These are phyloP conservation scores for Cheumatopsyche charites DNA, from an alignment of 1,140 invertebrate genomes.

Conservation along the genomic window DNA sequence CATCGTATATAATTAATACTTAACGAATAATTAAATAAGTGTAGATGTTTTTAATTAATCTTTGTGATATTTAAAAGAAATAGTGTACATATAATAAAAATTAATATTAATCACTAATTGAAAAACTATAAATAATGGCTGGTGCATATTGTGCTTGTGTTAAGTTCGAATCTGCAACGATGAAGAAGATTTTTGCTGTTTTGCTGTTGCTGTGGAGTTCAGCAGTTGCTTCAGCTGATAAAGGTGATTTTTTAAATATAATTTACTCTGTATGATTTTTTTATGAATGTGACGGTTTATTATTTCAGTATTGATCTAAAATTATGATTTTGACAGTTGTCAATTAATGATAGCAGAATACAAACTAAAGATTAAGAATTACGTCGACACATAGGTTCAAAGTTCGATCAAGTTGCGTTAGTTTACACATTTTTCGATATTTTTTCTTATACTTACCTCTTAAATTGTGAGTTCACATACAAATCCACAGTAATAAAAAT, in stretches of 20 bases:
- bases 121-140: constrained; percentile 17
- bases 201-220: constrained; percentile 26
- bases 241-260: constrained; percentile 20
- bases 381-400: too few species aligned
- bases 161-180: constrained; percentile 9
- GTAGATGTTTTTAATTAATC: background rate
- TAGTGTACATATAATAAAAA: constrained; percentile 10
- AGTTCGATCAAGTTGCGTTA: too few species aligned
- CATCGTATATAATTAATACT: background rate
- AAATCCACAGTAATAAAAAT: too few species aligned
- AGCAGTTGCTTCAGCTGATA: constrained; percentile 7
- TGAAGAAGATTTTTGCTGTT: background rate
- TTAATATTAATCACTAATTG: background rate
- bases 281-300: too few species aligned
- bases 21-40: background rate
- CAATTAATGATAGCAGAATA: too few species aligned
- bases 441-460: too few species aligned
- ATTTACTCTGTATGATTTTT: too few species aligned
- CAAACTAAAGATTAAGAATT: too few species aligned
- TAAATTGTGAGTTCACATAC: too few species aligned
- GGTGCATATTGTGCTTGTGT: background rate
- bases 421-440: too few species aligned
- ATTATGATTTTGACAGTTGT: too few species aligned
- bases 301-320: too few species aligned
- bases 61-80: background rate